Evolutionary conservation across 2,888 invertebrate genomes (phyloP), one percentile per base, ranked within the genome.

Genomic region (Melanchra persicariae): DNA sequence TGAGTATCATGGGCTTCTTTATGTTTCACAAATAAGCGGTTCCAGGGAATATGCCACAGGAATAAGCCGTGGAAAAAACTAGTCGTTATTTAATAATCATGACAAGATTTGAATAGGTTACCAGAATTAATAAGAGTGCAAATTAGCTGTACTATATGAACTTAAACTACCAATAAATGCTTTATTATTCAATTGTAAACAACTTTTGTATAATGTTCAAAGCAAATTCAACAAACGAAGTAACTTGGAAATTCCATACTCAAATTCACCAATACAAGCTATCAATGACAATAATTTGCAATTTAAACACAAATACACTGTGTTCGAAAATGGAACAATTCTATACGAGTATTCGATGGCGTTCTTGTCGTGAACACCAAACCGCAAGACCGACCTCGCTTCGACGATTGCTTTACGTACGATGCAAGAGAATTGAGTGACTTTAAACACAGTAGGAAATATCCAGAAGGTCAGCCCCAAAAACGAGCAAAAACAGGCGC

Each of bases 331-430:
- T 37, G 22, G 17, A 52, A 66, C 47, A 15, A 47, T 74, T 58
- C 66, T 40, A 58, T 62, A 19, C 45, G 17, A 45, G 19, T 45
- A 62, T 54, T 75, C 59, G 58, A 54, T 49, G 40, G 49, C 62
- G 58, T 58, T 79, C 74, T 73, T 47, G 58, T 15, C 10, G 30
- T 26, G 47, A 51, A 45, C 30, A 24, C 30, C 30, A 22, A 58
- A 80, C 68, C 77, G 24, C 80, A 74, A 67, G 37, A 26, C 34
- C 34, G 59, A 49, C 52, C 40, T 47, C 37, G 34, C 59, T 64
- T 52, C 12, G 49, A 19, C 37, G 19, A 74, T 79, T 79, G 67
- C 49, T 26, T 54, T 62, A 37, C 47, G 15, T 47, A 70, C 49
- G 30, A 71, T 40, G 72, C 37, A 51, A 49, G 55, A 72, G 45